Percentiles rank a stretch among this genome's conserved stretches.
Conservation (phyloP, 2,888 invertebrate species). For the Drepanosiphum platanoidis region DNA sequence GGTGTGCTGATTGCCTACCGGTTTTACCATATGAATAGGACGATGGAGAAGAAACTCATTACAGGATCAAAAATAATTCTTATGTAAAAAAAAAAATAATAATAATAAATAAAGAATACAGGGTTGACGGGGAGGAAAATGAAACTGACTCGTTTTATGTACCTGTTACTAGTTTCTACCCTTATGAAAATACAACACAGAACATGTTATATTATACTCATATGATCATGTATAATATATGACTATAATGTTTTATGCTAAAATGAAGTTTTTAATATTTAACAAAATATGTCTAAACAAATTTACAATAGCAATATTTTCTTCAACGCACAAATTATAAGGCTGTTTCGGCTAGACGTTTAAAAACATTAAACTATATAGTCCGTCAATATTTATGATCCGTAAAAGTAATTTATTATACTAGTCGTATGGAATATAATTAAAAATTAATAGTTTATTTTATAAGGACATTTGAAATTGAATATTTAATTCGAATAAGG, state of each 20-base stretch:
- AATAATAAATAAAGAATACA: slow-evolving; percentile 33
- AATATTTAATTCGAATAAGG: too few relatives aligned
- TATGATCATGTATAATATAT: neutral
- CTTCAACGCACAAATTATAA: too few relatives aligned
- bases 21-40: slow-evolving; percentile 28
- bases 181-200: slow-evolving; percentile 10
- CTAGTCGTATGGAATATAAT: too few relatives aligned
- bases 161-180: slow-evolving; percentile 49
- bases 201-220: neutral
- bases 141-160: slow-evolving; percentile 33
- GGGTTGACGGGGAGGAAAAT: neutral
- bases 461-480: too few relatives aligned
- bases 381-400: too few relatives aligned
- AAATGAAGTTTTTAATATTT: slow-evolving; percentile 24
- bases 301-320: neutral
- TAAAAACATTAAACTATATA: too few relatives aligned
- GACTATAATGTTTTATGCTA: slow-evolving; percentile 14
- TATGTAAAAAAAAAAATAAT: slow-evolving; percentile 40
- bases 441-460: too few relatives aligned
- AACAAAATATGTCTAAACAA: neutral
- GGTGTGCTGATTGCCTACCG: slow-evolving; percentile 57
- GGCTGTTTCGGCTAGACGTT: too few relatives aligned
- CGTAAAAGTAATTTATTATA: too few relatives aligned
- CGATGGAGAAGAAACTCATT: neutral
- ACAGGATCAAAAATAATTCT: slow-evolving; percentile 14